Evolutionary conservation across 2,888 invertebrate genomes (phyloP).

Genomic region (Cremastinae sp.): DNA sequence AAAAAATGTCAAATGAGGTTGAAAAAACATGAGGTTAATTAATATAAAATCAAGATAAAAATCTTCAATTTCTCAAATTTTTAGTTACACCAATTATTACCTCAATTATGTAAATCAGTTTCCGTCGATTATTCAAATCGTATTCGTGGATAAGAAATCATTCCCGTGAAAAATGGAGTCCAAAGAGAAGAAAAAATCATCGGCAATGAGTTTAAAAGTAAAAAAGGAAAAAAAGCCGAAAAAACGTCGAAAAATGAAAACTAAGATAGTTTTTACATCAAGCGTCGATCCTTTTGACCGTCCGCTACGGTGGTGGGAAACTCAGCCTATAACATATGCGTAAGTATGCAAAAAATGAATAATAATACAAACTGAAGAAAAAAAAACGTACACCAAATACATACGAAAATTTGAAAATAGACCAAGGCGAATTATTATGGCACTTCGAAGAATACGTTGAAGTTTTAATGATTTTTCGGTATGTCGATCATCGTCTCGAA

Average conservation of each 20-base stretch:
- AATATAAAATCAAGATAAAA: constrained; percentile 53
- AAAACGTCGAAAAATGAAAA: constrained; percentile 35
- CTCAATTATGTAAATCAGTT: too few species aligned
- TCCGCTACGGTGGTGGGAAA: constrained; percentile 65
- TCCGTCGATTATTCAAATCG: too few species aligned
- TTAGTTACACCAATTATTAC: neutral
- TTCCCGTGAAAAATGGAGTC: neutral
- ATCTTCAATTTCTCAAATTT: constrained; percentile 34
- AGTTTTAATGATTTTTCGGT: constrained; percentile 59
- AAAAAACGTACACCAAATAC: neutral
- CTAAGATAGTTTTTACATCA: constrained; percentile 52
- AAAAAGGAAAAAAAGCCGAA: constrained; percentile 35
- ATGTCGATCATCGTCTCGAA: constrained; percentile 58
- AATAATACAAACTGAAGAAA: neutral
- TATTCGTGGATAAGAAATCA: too few species aligned
- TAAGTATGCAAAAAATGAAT: constrained; percentile 60
- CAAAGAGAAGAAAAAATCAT: neutral
- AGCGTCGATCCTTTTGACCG: constrained; percentile 62
- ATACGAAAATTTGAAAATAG: constrained; percentile 24
- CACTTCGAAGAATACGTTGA: constrained; percentile 22
- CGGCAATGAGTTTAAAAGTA: constrained; percentile 1
- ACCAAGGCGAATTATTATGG: constrained; percentile 27
- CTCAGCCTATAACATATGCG: constrained; percentile 66
- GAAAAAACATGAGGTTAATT: constrained; percentile 1
- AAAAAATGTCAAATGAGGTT: constrained; percentile 12